Evolutionary conservation across 1,140 invertebrate species (phyloP).

Genomic region (Drosophila triauraria): DNA sequence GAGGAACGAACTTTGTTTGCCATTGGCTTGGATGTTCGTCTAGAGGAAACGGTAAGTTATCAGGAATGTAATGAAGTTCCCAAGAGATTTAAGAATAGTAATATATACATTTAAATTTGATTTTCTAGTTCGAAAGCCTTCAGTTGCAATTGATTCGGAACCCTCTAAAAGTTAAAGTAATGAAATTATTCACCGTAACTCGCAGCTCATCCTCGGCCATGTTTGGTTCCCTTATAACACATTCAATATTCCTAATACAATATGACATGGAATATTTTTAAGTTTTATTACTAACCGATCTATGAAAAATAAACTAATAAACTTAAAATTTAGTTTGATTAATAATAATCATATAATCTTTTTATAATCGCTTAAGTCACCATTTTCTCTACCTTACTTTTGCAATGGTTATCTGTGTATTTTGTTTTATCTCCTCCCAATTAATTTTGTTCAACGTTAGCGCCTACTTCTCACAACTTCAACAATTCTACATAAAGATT

Average conservation of each 20-base stretch:
- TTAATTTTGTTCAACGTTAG: no score
- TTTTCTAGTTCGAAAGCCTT: slow-evolving; percentile 25
- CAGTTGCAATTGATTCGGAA: slow-evolving; percentile 31
- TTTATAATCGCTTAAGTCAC: no score
- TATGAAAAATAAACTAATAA: background rate
- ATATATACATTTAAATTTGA: no score
- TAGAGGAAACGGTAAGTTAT: slow-evolving; percentile 13
- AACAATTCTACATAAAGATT: no score
- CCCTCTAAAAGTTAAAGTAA: slow-evolving; percentile 12
- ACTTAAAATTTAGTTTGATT: background rate
- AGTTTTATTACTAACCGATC: background rate
- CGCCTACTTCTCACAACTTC: no score
- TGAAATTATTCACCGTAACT: slow-evolving; percentile 7
- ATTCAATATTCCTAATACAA: slow-evolving; percentile 38
- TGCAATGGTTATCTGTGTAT: no score
- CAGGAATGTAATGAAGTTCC: background rate
- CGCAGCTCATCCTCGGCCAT: slow-evolving; percentile 1
- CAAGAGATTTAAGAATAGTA: no score
- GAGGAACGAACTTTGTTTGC: slow-evolving; percentile 25
- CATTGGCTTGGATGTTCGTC: slow-evolving; percentile 14
- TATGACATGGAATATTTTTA: slow-evolving; percentile 34
- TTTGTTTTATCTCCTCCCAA: no score
- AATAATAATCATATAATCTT: no score
- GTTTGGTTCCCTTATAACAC: slow-evolving; percentile 14
- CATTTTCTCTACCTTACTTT: no score